phyloP scores from a whole-genome alignment of 2,888 invertebrate genomes.

The Mimas tiliae region DNA sequence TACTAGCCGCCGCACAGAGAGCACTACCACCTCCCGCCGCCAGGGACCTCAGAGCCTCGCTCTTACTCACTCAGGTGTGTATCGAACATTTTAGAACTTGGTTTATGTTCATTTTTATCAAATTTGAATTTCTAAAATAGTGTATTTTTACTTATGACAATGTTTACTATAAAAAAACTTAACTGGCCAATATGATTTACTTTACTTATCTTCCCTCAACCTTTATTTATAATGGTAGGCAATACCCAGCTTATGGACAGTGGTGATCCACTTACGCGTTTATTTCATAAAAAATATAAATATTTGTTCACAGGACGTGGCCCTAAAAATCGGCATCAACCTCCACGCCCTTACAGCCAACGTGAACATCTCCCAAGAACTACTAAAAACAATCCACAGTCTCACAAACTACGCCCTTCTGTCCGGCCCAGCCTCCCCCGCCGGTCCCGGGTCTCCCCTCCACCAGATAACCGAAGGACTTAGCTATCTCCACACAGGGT shows the following conservation, averaged over 20 bases:
- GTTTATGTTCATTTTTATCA: no score
- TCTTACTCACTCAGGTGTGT: neutral
- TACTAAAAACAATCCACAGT: conserved; percentile 58
- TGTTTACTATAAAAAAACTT: no score
- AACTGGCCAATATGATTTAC: no score
- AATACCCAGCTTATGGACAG: no score
- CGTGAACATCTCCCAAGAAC: conserved; percentile 65
- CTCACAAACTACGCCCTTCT: conserved; percentile 59
- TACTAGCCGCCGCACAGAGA: conserved; percentile 68
- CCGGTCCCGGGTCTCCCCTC: conserved; percentile 78
- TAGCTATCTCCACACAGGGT: conserved; percentile 90
- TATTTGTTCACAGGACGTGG: conserved; percentile 65
- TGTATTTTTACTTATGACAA: no score
- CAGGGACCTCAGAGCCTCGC: conserved; percentile 59
- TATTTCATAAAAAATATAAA: no score
- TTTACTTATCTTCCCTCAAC: no score
- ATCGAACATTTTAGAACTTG: neutral
- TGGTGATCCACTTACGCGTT: no score
- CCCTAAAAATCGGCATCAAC: conserved; percentile 81
- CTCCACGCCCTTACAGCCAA: conserved; percentile 69
- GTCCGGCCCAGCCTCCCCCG: conserved; percentile 60
- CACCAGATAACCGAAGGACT: conserved; percentile 89
- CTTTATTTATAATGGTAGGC: no score
- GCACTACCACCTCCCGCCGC: conserved; percentile 51
- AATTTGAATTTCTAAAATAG: no score